Evolutionary conservation across 2,797 vertebrate genomes (phyloP), one percentile per base, ranked within the genome.

Genomic region (Yasuhikotakia modesta): DNA sequence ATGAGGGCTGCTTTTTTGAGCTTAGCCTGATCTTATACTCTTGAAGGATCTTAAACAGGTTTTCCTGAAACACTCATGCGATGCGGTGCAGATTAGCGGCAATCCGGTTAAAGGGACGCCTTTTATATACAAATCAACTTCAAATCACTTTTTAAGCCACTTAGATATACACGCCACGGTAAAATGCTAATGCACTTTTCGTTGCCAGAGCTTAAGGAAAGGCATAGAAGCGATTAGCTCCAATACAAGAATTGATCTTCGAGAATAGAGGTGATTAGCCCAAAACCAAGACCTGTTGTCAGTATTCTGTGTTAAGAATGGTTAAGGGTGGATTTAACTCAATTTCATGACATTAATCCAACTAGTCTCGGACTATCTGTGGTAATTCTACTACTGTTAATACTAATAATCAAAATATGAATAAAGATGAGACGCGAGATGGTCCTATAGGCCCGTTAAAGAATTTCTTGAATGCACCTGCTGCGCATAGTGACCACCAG

Each of bases 61-160:
- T 93, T 78, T 93, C 93, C 93, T 92, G 91, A 90, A 90, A 91
- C 94, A 95, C 91, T 94, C 94, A 95, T 93, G 94, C 94, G 91
- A 92, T 92, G 91, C 93, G 88, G 91, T 94, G 93, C 91, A 94
- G 94, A 95, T 95, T 95, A 94, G 90, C 85, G 87, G 79, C 93
- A 95, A 95, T 95, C 94, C 93, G 92, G 94, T 95, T 95, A 94
- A 94, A 94, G 92, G 88, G 91, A 85, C 87, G 90, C 91, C 93
- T 94, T 94, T 95, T 95, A 94, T 94, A 95, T 92, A 95, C 94
- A 95, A 95, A 95, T 95, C 94, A 93, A 95, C 94, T 95, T 94
- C 93, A 94, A 94, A 94, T 94, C 94, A 94, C 93, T 94, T 95
- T 95, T 93, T 94, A 94, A 94, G 93, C 94, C 93, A 94, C 94